Conservation (phyloP, 2,797 vertebrate genomes). For the Microctenopoma stevenorrisi region DNA sequence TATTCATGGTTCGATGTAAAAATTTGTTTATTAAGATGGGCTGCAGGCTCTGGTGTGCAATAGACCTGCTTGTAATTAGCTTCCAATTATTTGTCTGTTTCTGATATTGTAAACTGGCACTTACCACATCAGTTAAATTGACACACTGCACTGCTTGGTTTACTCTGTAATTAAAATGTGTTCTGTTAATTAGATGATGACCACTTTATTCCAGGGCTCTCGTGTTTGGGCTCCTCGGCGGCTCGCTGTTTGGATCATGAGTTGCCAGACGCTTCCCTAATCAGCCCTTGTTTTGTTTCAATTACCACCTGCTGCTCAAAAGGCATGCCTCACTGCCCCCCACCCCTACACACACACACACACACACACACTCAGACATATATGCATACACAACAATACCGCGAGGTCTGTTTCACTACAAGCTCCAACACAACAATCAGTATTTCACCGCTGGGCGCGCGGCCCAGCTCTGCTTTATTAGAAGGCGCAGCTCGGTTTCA, state of each 20-base stretch:
- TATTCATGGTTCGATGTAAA: slow-evolving; percentile 98
- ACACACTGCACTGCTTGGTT: slow-evolving; percentile 99
- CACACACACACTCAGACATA: slow-evolving; percentile 34
- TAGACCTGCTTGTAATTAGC: slow-evolving; percentile 99
- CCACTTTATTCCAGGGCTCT: slow-evolving; percentile 99
- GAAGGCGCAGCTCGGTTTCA: slow-evolving; percentile 88
- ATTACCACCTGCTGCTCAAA: slow-evolving; percentile 99
- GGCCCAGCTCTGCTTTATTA: slow-evolving; percentile 77
- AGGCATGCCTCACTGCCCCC: slow-evolving; percentile 91
- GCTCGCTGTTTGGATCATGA: slow-evolving; percentile 98
- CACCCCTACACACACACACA: slow-evolving; percentile 34
- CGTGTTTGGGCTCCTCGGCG: slow-evolving; percentile 92
- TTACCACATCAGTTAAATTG: slow-evolving; percentile 99
- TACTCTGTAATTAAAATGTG: slow-evolving; percentile 99
- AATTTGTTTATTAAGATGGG: slow-evolving; percentile 99
- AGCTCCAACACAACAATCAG: slow-evolving; percentile 90
- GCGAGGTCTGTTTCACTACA: slow-evolving; percentile 86
- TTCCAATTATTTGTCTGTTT: slow-evolving; percentile 99
- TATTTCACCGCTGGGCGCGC: slow-evolving; percentile 83
- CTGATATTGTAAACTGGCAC: slow-evolving; percentile 99
- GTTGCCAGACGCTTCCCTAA: slow-evolving; percentile 99
- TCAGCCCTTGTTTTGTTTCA: slow-evolving; percentile 99
- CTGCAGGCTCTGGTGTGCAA: slow-evolving; percentile 97
- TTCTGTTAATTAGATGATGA: slow-evolving; percentile 99
- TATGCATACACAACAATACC: slow-evolving; percentile 86